Conservation (phyloP, 2,113 vertebrate genomes). For the Eubucco bourcierii region DNA sequence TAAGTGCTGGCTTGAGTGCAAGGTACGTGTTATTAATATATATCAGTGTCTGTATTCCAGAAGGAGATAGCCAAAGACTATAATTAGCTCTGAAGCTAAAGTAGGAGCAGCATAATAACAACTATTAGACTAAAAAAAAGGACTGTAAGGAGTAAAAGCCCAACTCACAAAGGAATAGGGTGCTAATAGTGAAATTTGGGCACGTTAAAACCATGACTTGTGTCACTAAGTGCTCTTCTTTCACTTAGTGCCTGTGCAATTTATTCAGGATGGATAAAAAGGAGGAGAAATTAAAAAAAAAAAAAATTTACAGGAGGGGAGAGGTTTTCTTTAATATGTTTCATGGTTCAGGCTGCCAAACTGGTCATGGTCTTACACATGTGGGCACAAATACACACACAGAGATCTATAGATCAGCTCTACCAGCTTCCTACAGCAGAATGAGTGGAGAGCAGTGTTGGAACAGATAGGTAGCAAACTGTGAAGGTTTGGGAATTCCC, state of each 20-base stretch:
- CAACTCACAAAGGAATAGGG: constrained; percentile 40
- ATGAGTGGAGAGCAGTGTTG: background rate
- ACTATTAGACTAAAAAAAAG: constrained; percentile 50
- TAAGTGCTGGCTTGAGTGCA: constrained; percentile 14
- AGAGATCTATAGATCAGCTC: background rate
- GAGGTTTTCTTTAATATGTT: background rate
- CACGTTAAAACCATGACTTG: constrained; percentile 12
- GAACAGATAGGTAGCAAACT: background rate
- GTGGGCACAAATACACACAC: accelerated
- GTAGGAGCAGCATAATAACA: constrained; percentile 64
- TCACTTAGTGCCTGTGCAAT: background rate
- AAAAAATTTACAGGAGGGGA: background rate
- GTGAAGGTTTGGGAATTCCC: too few relatives aligned
- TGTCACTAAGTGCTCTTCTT: too few relatives aligned
- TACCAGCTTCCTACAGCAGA: background rate
- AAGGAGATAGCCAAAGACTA: constrained; percentile 53
- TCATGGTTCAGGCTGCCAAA: background rate
- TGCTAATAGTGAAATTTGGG: constrained; percentile 55
- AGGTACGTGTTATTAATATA: constrained; percentile 41
- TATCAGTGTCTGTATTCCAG: constrained; percentile 52
- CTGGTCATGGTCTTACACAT: background rate
- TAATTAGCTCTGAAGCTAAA: constrained; percentile 68
- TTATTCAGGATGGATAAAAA: background rate
- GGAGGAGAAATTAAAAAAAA: background rate
- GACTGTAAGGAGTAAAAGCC: constrained; percentile 53